phyloP scores from a whole-genome alignment of 2,113 vertebrate species.

The Muntiacus reevesi region DNA sequence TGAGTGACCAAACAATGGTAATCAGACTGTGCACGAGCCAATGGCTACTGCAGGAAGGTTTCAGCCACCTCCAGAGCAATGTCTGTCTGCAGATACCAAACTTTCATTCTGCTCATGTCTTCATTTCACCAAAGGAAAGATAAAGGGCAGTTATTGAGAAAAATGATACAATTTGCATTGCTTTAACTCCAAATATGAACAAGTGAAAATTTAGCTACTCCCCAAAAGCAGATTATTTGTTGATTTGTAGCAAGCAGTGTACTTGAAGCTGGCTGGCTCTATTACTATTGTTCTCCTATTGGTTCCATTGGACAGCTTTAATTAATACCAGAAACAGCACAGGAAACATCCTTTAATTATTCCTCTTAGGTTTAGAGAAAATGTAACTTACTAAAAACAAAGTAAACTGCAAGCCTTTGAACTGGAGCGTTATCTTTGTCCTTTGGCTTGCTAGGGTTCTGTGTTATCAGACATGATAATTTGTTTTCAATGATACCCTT shows the following conservation, averaged over 20 bases:
- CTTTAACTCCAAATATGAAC: background rate
- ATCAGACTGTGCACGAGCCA: background rate
- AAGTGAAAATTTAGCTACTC: background rate
- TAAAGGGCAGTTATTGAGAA: background rate
- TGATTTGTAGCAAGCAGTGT: constrained; percentile 67
- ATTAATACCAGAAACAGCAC: constrained; percentile 71
- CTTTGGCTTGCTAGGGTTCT: constrained; percentile 74
- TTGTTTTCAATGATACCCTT: constrained; percentile 81
- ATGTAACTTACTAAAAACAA: constrained; percentile 68
- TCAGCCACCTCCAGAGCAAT: background rate
- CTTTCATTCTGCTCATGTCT: background rate
- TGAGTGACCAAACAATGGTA: background rate
- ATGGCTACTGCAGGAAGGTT: background rate
- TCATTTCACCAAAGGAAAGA: background rate
- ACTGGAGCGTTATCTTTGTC: constrained; percentile 77
- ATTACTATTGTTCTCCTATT: constrained; percentile 63
- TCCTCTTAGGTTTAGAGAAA: constrained; percentile 71
- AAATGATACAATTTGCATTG: background rate
- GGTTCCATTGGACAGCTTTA: constrained; percentile 55
- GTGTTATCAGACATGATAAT: constrained; percentile 82
- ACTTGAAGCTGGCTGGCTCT: constrained; percentile 53
- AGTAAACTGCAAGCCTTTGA: constrained; percentile 80
- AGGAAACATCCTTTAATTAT: constrained; percentile 81
- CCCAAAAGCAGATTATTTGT: constrained; percentile 3
- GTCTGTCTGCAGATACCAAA: background rate